phyloP scores from a whole-genome alignment of 2,113 vertebrate genomes.

The Pedetes capensis region DNA sequence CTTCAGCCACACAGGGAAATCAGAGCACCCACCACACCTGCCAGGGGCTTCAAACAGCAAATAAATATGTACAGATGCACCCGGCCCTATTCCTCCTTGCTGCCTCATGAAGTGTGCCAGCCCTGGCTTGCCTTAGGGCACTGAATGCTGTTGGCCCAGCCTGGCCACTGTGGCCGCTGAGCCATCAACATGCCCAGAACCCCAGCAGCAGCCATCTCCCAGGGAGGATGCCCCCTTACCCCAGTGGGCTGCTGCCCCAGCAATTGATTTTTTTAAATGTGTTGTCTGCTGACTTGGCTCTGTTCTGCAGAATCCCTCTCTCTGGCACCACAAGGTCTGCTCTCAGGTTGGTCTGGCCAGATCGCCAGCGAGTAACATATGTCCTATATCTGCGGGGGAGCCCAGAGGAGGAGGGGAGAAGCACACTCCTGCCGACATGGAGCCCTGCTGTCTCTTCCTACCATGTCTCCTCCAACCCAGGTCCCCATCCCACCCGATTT shows the following conservation, averaged over 20 bases:
- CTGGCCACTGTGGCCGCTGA: not conserved
- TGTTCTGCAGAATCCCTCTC: not conserved
- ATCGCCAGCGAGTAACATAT: slow-evolving; percentile 35
- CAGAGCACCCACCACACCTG: not conserved
- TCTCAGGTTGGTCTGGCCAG: slow-evolving; percentile 11
- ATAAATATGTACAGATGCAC: not conserved
- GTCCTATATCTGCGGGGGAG: not conserved
- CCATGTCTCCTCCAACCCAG: not conserved
- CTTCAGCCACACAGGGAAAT: not conserved
- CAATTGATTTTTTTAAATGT: slow-evolving; percentile 28
- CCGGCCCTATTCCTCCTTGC: not conserved
- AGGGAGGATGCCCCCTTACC: not conserved
- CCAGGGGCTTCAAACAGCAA: not conserved
- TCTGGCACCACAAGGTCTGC: not conserved
- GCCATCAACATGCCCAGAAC: not conserved
- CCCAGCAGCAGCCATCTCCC: not conserved
- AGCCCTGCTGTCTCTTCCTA: not conserved
- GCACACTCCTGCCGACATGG: fast-evolving
- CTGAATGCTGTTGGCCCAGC: not conserved
- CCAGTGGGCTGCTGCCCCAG: not conserved
- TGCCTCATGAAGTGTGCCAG: not conserved
- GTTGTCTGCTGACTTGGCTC: slow-evolving; percentile 4
- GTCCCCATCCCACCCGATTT: not conserved
- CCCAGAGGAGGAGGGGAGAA: not conserved
- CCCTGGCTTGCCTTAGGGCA: not conserved